Percentiles rank a stretch among this genome's conserved stretches.
phyloP scores from a whole-genome alignment of 2,888 invertebrate species.

The Nephrotoma appendiculata region DNA sequence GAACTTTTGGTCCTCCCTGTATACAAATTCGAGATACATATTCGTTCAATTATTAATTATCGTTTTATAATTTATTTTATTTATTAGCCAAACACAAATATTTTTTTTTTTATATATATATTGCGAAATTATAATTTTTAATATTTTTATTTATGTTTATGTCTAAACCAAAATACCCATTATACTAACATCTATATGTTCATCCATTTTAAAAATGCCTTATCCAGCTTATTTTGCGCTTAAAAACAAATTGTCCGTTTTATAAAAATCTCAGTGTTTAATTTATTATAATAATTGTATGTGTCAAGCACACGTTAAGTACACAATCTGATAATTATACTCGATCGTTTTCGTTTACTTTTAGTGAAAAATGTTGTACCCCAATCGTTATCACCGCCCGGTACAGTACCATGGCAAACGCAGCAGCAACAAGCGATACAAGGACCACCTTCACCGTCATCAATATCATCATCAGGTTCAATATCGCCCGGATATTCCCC shows the following conservation, averaged over 20 bases:
- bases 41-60: neutral
- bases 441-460: slow-evolving; percentile 47
- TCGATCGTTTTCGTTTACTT: neutral
- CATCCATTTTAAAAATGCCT: neutral
- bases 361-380: slow-evolving; percentile 50
- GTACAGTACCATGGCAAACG: slow-evolving; percentile 47
- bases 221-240: neutral
- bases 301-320: neutral
- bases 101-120: too few species aligned
- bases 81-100: neutral
- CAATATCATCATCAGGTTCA: slow-evolving; percentile 47
- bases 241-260: neutral
- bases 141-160: neutral
- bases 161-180: neutral
- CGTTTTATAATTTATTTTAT: neutral
- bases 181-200: neutral
- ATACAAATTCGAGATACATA: neutral
- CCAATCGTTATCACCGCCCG: slow-evolving; percentile 45
- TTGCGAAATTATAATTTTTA: too few species aligned
- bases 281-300: neutral
- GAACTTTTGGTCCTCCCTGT: neutral
- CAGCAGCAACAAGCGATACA: slow-evolving; percentile 34
- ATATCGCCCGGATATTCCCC: slow-evolving; percentile 38
- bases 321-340: neutral
- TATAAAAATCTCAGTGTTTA: neutral